phyloP scores from a whole-genome alignment of 2,113 vertebrate species.

The Candoia aspera region DNA sequence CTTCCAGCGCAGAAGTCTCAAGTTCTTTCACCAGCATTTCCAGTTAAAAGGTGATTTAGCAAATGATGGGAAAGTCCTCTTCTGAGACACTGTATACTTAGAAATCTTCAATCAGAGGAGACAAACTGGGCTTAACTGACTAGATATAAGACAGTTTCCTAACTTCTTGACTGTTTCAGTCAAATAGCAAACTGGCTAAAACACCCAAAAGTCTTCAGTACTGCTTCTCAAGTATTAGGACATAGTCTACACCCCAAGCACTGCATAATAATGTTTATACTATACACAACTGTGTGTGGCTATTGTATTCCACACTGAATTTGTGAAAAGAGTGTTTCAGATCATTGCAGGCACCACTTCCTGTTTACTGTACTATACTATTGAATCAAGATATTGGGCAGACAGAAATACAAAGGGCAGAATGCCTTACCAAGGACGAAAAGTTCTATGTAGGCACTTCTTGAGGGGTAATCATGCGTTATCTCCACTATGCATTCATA shows the following conservation, averaged over 20 bases:
- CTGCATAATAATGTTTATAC: background rate
- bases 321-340: background rate
- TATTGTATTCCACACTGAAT: background rate
- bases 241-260: no score
- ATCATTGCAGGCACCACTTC: background rate
- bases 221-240: background rate
- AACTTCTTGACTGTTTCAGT: background rate
- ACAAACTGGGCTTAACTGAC: background rate
- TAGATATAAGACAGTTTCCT: background rate
- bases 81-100: background rate
- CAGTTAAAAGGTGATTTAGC: background rate
- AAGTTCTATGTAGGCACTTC: conserved; percentile 61
- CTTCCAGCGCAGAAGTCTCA: background rate
- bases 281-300: background rate
- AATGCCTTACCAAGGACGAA: conserved; percentile 84
- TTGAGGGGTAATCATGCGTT: conserved; percentile 57
- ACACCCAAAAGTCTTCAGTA: background rate
- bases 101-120: background rate
- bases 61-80: background rate
- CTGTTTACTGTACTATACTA: background rate
- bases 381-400: background rate
- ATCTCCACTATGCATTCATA: conserved; percentile 77
- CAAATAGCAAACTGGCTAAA: background rate
- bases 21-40: background rate
- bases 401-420: background rate